Evolutionary conservation across 2,113 vertebrate species (phyloP).

Genomic region (Corythoichthys intestinalis): DNA sequence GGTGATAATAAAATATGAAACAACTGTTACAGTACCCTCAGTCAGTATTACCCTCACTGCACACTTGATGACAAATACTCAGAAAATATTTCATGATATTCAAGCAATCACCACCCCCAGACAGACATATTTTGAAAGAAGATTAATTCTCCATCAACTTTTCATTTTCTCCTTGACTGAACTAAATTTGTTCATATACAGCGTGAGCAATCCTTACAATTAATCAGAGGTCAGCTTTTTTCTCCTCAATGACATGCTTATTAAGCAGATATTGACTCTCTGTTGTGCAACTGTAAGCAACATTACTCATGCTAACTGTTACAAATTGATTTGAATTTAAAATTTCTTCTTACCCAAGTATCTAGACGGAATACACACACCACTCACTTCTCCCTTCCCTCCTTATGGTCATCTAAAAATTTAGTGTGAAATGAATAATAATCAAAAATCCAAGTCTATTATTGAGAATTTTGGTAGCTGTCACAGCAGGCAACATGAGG

Average conservation of each 20-base stretch:
- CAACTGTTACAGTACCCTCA: neutral
- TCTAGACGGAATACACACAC: neutral
- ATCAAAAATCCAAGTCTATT: no score
- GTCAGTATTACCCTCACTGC: neutral
- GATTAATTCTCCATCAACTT: conserved; percentile 39
- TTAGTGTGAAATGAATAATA: no score
- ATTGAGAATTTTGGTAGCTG: no score
- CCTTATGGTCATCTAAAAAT: no score
- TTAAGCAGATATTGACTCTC: conserved; percentile 29
- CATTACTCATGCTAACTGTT: conserved; percentile 10
- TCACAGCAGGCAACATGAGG: no score
- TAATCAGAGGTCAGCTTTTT: conserved; percentile 25
- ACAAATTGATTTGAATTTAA: neutral
- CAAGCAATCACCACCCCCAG: neutral
- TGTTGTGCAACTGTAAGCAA: conserved; percentile 15
- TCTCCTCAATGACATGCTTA: conserved; percentile 11
- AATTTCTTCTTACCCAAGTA: neutral
- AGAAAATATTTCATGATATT: neutral
- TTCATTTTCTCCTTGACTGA: conserved; percentile 43
- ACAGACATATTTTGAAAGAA: neutral
- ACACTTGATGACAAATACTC: neutral
- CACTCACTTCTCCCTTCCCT: no score
- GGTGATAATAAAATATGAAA: neutral
- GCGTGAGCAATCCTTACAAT: conserved; percentile 24
- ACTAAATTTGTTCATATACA: conserved; percentile 31